Base-by-base conservation (phyloP, 2,888 invertebrate genomes). In the Myopa tessellatipennis region DNA sequence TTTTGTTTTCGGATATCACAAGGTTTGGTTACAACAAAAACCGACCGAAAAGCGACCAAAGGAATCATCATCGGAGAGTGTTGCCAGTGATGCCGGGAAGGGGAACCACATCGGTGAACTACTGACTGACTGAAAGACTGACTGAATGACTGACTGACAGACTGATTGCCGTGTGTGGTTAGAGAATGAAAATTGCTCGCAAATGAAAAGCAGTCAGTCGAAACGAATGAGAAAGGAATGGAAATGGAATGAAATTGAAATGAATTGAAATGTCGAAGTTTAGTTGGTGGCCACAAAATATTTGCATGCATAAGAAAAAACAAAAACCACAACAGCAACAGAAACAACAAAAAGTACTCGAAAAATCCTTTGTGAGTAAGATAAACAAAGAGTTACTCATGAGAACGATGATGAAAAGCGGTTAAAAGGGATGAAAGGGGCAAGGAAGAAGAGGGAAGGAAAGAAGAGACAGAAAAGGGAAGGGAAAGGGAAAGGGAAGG, bases 241-340 rank as follows among this genome's bases (percentile, higher is more conserved):
- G 3, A 3, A 36, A 68, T 36, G 8, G 36, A 38, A 10, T n/a
- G 16, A 18, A 68, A 40, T 38, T n/a, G n/a, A 45, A 73, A 73
- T 73, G 63, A 73, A 73, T 73, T 73, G 61, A 63, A 63, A 73
- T 73, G 73, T 73, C 50, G 73, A 61, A 73, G 73, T 61, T 61
- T 60, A 73, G 73, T 61, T 61, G 45, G 4, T 60, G 61, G 61
- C 61, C 45, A 73, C 72, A 72, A 72, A 58, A 58, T 38, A 38
- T 58, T 60, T 72, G 60, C 18, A 40, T 34, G n/a, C 70, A 68
- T 36, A 26, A 26, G 45, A 6, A 45, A 10, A 45, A 45, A 45
- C 45, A 71, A 45, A 68, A 45, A 10, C 10, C 45, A 45, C 45
- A 45, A 45, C 45, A 6, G 10, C 6, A 45, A 10, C 45, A 6